phyloP scores from a whole-genome alignment of 1,140 invertebrate species.

The Sogatella furcifera region DNA sequence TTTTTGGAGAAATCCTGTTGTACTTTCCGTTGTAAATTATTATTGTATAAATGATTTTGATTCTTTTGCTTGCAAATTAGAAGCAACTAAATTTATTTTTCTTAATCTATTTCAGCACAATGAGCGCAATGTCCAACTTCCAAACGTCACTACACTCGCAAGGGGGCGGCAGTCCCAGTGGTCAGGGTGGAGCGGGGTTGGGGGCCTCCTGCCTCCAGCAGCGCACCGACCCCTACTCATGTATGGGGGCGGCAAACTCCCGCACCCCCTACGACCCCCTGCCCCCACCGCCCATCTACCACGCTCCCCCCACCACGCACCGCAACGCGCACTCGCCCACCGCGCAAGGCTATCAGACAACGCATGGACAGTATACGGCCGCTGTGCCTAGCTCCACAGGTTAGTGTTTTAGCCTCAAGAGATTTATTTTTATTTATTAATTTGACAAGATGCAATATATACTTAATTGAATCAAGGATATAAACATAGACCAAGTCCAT shows the following conservation, averaged over 20 bases:
- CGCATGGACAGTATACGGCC: conserved; percentile 47
- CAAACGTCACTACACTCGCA: no score
- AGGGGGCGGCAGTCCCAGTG: conserved; percentile 40
- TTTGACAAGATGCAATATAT: no score
- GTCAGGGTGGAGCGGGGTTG: no score
- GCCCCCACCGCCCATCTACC: conserved; percentile 37
- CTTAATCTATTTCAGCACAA: conserved; percentile 52
- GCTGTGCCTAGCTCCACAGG: conserved; percentile 45
- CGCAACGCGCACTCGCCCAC: conserved; percentile 43
- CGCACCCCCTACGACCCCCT: conserved; percentile 49
- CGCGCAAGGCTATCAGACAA: conserved; percentile 50
- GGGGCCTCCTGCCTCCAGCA: conserved; percentile 52
- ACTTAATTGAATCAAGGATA: no score
- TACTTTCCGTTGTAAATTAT: no score
- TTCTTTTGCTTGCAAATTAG: no score
- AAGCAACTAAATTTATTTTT: not conserved
- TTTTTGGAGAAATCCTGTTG: no score
- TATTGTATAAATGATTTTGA: no score
- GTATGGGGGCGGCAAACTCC: no score
- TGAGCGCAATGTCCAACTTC: conserved; percentile 70
- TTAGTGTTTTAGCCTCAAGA: no score
- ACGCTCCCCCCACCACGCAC: conserved; percentile 42
- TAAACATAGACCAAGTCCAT: no score
- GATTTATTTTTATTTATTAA: no score
- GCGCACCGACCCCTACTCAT: conserved; percentile 49